Base-by-base conservation (phyloP, 2,797 vertebrate species). In the Otolemur crassicaudatus region DNA sequence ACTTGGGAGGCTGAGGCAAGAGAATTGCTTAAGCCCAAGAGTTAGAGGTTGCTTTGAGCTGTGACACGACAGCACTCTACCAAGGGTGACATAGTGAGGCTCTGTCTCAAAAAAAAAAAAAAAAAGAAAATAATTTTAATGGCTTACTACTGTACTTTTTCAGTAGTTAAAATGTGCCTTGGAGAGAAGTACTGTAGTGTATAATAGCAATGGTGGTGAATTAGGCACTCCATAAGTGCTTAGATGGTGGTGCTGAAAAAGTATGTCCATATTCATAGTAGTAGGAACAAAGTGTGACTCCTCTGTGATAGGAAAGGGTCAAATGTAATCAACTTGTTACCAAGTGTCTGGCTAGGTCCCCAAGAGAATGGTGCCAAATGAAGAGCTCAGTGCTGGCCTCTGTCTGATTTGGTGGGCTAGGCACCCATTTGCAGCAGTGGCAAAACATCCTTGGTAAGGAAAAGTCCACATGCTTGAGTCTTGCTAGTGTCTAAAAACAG, bases 241-340 rank as follows among this genome's bases (percentile, higher is more conserved):
- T 81, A 65, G 76, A 94, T 86, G 65, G 73, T 89, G 49, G n/a
- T 82, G 22, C 69, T 81, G 34, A 95, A 53, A 96, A 92, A 67
- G 17, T 14, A 87, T 73, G 94, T 58, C 31, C 53, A 31, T 79
- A 95, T 2, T 29, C 27, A 73, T 31, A 86, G 63, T 27, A 25
- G 13, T 86, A 91, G 90, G 40, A 75, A 65, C 20, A 92, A 90
- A 95, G 11, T 60, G 13, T 43, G 37, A 14, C 22, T 34, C 7
- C 3, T 94, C 56, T 20, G 60, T 80, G 86, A 80, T 34, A 92
- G 29, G 3, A 92, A 96, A 90, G 49, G 5, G 37, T 84, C 40
- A 76, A 76, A 83, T 91, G 22, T 69, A 90, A 69, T 88, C 46
- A 82, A 29, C 84, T 63, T 87, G 10, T 12, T 75, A 83, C 40